Conservation (phyloP, 2,797 vertebrate genomes). For the Tangara arthus region DNA sequence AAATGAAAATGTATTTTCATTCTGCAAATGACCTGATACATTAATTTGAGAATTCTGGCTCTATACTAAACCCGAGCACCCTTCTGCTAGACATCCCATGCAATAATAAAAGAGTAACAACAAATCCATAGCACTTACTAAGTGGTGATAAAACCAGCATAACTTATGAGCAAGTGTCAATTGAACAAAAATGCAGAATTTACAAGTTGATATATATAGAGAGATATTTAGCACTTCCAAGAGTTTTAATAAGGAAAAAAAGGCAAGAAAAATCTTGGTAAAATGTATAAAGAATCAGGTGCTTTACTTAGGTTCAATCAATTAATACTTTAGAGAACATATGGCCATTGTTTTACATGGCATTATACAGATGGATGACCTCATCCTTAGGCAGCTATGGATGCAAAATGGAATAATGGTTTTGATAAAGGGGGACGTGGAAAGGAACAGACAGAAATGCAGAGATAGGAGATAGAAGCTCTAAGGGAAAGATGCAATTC, state of each 20-base stretch:
- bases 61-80: background rate
- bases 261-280: background rate
- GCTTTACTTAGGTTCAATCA: background rate
- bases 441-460: background rate
- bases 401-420: background rate
- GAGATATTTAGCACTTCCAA: background rate
- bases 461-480: background rate
- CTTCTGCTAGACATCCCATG: background rate
- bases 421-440: background rate
- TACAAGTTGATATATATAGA: background rate
- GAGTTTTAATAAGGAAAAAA: background rate
- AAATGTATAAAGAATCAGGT: background rate
- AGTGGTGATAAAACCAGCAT: background rate
- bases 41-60: background rate
- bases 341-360: background rate
- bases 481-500: background rate
- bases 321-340: background rate
- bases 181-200: background rate
- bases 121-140: background rate
- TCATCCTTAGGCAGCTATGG: background rate
- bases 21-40: background rate
- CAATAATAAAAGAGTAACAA: background rate
- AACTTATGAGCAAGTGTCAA: background rate
- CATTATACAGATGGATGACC: background rate
- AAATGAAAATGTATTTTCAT: background rate